Conservation (phyloP, 2,888 invertebrate species). For the Minunthozetes semirufus region DNA sequence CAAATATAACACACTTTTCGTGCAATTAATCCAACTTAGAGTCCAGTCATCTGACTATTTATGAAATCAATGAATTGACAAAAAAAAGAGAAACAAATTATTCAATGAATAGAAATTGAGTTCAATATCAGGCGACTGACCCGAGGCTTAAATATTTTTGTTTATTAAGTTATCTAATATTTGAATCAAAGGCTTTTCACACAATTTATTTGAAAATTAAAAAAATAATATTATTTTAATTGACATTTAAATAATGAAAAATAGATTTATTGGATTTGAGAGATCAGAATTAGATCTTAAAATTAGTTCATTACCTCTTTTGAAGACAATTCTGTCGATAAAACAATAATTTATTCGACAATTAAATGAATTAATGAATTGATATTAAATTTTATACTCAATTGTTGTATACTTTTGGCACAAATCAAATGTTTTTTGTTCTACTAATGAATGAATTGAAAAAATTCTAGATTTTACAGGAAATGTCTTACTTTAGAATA, state of each 20-base stretch:
- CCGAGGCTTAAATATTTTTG: not conserved
- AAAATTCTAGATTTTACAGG: no score
- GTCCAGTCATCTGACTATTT: no score
- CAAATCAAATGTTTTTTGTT: no score
- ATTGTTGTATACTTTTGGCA: no score
- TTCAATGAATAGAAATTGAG: not conserved
- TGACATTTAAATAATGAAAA: not conserved
- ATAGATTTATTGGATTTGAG: not conserved
- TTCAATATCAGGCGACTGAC: slow-evolving; percentile 3
- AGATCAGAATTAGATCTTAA: not conserved
- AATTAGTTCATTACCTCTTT: not conserved
- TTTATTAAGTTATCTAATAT: not conserved
- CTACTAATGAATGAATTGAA: no score
- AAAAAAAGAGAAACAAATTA: not conserved
- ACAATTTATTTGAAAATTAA: no score
- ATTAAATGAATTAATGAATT: not conserved
- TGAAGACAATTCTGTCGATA: not conserved
- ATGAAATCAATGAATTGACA: not conserved
- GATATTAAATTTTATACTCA: no score
- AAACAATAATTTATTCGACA: not conserved
- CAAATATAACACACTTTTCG: no score
- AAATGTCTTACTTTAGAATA: no score
- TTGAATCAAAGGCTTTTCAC: not conserved
- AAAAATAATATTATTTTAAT: no score
- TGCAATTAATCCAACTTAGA: no score